Evolutionary conservation across 2,888 invertebrate species (phyloP).

Genomic region (Pilophorus perplexus): DNA sequence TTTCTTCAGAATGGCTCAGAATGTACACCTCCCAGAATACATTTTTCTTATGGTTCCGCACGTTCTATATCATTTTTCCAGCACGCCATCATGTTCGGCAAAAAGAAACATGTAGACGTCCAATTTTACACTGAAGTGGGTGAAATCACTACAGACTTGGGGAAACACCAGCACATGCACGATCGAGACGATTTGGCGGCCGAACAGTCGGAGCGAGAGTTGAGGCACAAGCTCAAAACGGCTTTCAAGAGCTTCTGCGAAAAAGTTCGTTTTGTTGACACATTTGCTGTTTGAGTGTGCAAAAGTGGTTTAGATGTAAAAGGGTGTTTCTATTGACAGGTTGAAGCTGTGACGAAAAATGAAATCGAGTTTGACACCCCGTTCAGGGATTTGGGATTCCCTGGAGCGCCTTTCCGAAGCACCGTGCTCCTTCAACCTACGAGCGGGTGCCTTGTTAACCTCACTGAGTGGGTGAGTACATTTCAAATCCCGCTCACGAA

Average conservation of each 20-base stretch:
- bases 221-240: constrained; percentile 92
- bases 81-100: constrained; percentile 99
- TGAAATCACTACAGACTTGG: constrained; percentile 98
- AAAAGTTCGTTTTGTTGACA: constrained; percentile 61
- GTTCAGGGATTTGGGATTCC: constrained; percentile 96
- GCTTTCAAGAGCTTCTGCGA: constrained; percentile 99
- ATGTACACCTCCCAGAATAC: no score
- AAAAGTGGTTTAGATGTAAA: neutral
- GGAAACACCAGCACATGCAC: constrained; percentile 99
- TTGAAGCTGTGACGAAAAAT: constrained; percentile 91
- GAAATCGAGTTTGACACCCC: constrained; percentile 98
- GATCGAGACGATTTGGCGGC: constrained; percentile 98
- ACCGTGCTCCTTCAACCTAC: constrained; percentile 96
- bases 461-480: constrained; percentile 84
- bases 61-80: no score
- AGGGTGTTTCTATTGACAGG: constrained; percentile 53
- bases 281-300: neutral
- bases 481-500: no score
- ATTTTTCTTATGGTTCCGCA: no score
- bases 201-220: constrained; percentile 96
- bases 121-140: constrained; percentile 99
- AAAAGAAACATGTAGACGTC: constrained; percentile 98
- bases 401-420: constrained; percentile 94
- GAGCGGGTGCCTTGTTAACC: constrained; percentile 93
- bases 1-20: no score